Evolutionary conservation across 2,113 vertebrate genomes (phyloP), one percentile per base, ranked within the genome.

Genomic region (Carassius gibelio): DNA sequence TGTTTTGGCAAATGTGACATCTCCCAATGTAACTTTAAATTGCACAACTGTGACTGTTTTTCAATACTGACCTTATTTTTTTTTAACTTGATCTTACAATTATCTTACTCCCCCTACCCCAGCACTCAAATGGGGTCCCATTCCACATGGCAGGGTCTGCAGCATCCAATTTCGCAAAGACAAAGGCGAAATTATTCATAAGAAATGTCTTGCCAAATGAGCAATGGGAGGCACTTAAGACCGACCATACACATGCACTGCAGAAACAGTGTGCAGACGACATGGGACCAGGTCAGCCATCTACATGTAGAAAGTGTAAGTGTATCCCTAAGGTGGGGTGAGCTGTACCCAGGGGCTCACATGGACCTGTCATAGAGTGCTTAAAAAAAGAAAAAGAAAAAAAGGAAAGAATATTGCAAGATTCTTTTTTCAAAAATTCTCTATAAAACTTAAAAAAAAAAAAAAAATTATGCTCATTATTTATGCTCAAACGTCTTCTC

Each of bases 181-280:
- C 90, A 93, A 93, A 93, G 82, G 86, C 90, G 90, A 89, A 93
- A 93, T 93, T 83, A 94, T 94, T 95, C 87, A 94, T 92, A 88
- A 91, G 84, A 75, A 89, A 90, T 87, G 88, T 88, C 87, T 77
- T 89, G 90, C 90, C 91, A 93, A 92, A 92, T 93, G 89, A 94
- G 91, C 91, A 90, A 84, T 88, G 92, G 91, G 92, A 90, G 23
- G 84, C 89, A 90, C 91, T 92, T 93, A 91, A 89, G 88, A 88
- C 91, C 86, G 88, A 88, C 91, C 86, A 83, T 23, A 87, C 84
- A 72, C 76, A 87, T 84, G 87, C 87, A 85, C 36, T 30, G 85
- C 62, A 48, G 50, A 82, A 82, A 80, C 69, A 74, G 69, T 45
- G 36, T 83, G 88, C 84, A 89, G 64, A 75, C 42, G 81, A 88